These are phyloP conservation scores for Sarcoramphus papa DNA, from an alignment of 2,797 vertebrate species.

Conservation along the genomic window DNA sequence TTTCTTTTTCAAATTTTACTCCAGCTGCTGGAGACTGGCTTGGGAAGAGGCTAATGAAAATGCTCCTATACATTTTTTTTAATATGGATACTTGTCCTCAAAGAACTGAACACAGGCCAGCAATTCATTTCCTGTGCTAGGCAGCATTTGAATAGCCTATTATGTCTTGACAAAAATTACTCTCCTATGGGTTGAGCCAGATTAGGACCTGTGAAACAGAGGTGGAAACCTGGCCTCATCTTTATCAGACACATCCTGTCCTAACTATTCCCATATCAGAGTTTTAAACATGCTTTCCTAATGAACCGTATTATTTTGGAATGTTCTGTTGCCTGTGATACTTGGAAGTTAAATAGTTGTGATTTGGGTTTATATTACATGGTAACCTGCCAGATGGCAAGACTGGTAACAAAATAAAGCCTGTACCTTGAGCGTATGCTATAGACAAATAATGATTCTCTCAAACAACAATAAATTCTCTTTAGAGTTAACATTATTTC, in stretches of 20 bases:
- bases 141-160: neutral
- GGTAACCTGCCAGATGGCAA: neutral
- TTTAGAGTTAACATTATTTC: neutral
- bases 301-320: neutral
- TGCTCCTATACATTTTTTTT: neutral
- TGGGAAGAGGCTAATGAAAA: neutral
- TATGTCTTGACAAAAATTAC: neutral
- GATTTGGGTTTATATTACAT: neutral
- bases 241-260: neutral
- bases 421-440: neutral
- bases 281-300: neutral
- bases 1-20: neutral
- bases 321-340: neutral
- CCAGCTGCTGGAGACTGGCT: neutral
- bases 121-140: neutral
- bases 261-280: neutral
- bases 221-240: neutral
- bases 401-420: neutral
- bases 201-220: neutral
- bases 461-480: neutral
- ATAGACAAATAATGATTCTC: accelerated
- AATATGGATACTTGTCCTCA: neutral
- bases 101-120: neutral
- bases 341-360: neutral
- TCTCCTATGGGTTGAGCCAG: neutral